A percentile compares a stretch with the other conserved stretches of the same genome.
Evolutionary conservation across 2,888 invertebrate genomes (phyloP).

Genomic region (Melieria omissa): DNA sequence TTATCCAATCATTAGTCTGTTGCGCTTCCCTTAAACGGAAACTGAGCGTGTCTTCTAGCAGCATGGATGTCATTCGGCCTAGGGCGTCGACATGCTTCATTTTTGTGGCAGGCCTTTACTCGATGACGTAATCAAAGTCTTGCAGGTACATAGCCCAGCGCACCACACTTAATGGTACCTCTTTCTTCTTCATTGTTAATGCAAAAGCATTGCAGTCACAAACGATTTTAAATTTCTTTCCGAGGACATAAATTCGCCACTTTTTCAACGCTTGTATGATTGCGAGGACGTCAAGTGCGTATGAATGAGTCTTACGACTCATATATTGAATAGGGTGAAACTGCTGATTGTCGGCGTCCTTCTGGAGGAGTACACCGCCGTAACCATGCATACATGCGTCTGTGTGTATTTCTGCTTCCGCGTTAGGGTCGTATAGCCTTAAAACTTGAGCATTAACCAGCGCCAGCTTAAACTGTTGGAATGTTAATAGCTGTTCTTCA

Average conservation of each 20-base stretch:
- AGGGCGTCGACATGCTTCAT: conserved; percentile 41
- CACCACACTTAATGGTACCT: conserved; percentile 33
- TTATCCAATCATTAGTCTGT: conserved; percentile 30
- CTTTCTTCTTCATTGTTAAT: conserved; percentile 38
- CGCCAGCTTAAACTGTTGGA: conserved; percentile 22
- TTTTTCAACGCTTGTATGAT: conserved; percentile 35
- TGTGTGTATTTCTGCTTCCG: conserved; percentile 2
- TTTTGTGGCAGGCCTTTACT: conserved; percentile 33
- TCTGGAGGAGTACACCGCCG: conserved; percentile 40
- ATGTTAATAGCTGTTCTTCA: conserved; percentile 22
- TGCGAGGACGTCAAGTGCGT: conserved; percentile 28
- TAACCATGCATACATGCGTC: conserved; percentile 23
- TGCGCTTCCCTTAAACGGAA: conserved; percentile 29
- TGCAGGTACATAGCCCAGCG: conserved; percentile 39
- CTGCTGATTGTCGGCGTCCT: conserved; percentile 24
- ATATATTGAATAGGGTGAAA: conserved; percentile 41
- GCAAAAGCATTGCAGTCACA: conserved; percentile 39
- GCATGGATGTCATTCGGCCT: conserved; percentile 31
- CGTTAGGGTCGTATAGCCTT: not conserved
- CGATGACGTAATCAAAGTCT: conserved; percentile 40
- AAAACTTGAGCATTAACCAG: conserved; percentile 39
- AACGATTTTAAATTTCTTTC: conserved; percentile 27
- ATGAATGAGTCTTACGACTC: conserved; percentile 29
- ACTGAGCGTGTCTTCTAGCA: conserved; percentile 29
- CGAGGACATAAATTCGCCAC: conserved; percentile 32